phyloP scores from a whole-genome alignment of 2,113 vertebrate species.

The Stercorarius parasiticus region DNA sequence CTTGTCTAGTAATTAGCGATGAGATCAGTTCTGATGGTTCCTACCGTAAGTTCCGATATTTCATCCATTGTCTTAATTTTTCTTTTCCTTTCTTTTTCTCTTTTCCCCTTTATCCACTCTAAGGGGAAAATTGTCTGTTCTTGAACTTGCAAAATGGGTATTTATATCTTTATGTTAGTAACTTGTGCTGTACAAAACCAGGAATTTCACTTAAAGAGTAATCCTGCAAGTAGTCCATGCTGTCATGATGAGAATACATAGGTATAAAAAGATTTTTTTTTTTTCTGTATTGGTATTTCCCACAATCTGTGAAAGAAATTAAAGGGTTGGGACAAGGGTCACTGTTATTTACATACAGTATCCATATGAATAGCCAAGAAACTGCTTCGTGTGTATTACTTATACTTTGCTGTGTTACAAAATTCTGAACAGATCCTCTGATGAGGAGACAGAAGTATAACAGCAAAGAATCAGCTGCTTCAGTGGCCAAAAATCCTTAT shows the following conservation, averaged over 20 bases:
- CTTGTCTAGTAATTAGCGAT: conserved; percentile 91
- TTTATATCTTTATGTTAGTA: neutral
- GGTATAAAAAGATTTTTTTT: neutral
- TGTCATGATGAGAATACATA: neutral
- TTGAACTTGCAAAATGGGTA: neutral
- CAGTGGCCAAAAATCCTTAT: neutral
- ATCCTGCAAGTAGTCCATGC: neutral
- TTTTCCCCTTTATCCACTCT: neutral
- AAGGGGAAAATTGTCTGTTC: neutral
- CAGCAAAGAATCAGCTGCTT: neutral
- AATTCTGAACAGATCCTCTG: neutral
- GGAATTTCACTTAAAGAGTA: neutral
- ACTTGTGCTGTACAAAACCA: neutral
- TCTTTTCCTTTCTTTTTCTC: neutral
- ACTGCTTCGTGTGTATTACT: fast-evolving
- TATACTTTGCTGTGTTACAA: fast-evolving
- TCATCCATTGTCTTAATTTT: neutral
- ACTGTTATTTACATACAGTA: neutral
- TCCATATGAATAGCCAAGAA: neutral
- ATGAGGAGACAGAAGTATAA: neutral
- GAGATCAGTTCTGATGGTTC: conserved; percentile 80
- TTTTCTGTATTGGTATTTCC: neutral
- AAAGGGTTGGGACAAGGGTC: neutral
- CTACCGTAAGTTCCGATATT: conserved; percentile 82
- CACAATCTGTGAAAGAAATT: neutral